phyloP scores from a whole-genome alignment of 1,140 invertebrate genomes.

The Drosophila sucinea region DNA sequence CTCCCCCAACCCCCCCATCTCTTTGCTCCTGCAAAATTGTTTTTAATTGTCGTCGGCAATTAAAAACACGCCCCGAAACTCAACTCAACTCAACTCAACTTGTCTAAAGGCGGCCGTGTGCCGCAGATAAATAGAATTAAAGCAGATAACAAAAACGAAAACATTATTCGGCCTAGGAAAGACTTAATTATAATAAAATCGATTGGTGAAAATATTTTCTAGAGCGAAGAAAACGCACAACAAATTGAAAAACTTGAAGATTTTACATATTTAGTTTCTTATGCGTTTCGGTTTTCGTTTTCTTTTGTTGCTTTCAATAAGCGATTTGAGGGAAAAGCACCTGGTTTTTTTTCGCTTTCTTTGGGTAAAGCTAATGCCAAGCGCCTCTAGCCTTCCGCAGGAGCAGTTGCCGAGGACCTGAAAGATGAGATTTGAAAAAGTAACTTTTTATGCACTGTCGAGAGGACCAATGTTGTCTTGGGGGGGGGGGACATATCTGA shows the following conservation, averaged over 20 bases:
- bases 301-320: constrained; percentile 16
- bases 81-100: constrained; percentile 27
- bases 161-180: constrained; percentile 7
- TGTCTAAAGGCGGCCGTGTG: constrained; percentile 41
- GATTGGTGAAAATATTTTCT: background rate
- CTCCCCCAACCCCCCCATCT: background rate
- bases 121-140: constrained; percentile 55
- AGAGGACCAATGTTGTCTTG: constrained; percentile 43
- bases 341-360: constrained; percentile 1
- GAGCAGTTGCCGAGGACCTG: constrained; percentile 23
- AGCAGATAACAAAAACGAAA: constrained; percentile 23
- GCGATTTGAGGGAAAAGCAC: constrained; percentile 15
- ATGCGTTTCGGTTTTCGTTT: background rate
- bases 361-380: constrained; percentile 4
- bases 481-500: constrained; percentile 28
- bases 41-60: constrained; percentile 78
- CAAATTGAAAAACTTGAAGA: constrained; percentile 11
- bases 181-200: constrained; percentile 8
- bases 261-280: background rate
- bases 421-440: constrained; percentile 50
- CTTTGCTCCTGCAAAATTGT: constrained; percentile 73
- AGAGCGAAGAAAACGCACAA: too few relatives aligned
- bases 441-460: constrained; percentile 53
- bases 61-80: constrained; percentile 66
- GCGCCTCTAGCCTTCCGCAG: background rate